phyloP scores from a whole-genome alignment of 2,113 vertebrate genomes.

The Catharus fuscescens region DNA sequence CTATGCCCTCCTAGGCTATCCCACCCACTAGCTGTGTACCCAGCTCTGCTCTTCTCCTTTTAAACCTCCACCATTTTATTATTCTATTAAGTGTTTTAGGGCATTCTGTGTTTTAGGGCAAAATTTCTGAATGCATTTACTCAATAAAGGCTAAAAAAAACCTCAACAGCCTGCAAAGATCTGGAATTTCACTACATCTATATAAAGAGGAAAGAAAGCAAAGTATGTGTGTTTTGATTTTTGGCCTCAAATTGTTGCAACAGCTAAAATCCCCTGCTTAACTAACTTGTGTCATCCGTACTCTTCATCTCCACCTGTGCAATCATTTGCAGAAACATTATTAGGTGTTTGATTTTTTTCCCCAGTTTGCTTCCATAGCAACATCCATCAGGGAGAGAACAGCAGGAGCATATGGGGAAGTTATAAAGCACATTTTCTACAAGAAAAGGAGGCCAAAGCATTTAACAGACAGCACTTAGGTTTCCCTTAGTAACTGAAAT shows the following conservation, averaged over 20 bases:
- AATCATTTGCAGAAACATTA: constrained; percentile 67
- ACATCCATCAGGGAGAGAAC: constrained; percentile 65
- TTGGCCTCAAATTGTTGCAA: neutral
- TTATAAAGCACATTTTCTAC: constrained; percentile 61
- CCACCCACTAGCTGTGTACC: neutral
- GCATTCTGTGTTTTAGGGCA: neutral
- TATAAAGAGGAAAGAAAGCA: neutral
- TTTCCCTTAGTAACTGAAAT: constrained; percentile 64
- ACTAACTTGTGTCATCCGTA: constrained; percentile 56
- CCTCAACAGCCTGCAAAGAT: neutral
- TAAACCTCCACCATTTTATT: neutral
- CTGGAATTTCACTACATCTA: neutral
- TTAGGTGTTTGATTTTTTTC: constrained; percentile 50
- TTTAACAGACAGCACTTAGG: constrained; percentile 57
- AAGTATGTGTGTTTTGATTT: neutral
- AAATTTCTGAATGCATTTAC: neutral
- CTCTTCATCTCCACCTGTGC: constrained; percentile 58
- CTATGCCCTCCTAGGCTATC: neutral
- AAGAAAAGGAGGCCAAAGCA: constrained; percentile 58
- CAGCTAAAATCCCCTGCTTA: constrained; percentile 7
- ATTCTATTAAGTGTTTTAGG: neutral
- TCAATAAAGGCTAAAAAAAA: neutral
- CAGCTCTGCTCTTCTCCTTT: neutral
- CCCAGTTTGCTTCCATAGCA: constrained; percentile 70
- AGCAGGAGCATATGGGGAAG: constrained; percentile 60